Percentiles rank a stretch among this genome's conserved stretches.
Conservation (phyloP, 2,888 invertebrate species). For the Phania funesta region DNA sequence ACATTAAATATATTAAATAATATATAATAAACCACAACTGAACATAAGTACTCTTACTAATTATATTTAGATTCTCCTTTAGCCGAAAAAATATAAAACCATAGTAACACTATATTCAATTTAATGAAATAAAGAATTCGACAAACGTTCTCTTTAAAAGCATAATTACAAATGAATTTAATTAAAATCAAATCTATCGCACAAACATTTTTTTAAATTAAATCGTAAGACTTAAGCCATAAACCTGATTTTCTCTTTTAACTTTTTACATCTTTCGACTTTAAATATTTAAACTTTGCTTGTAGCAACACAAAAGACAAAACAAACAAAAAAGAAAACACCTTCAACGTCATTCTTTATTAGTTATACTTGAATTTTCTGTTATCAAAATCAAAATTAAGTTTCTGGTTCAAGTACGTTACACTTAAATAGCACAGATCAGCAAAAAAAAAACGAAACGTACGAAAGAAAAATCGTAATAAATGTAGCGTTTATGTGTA, state of each 20-base stretch:
- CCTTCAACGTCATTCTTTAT: conserved; percentile 77
- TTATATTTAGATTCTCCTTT: too few species aligned
- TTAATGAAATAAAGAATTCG: too few species aligned
- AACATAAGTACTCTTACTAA: too few species aligned
- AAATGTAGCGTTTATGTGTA: conserved; percentile 44
- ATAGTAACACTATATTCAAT: too few species aligned
- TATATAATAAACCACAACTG: too few species aligned
- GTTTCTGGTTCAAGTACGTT: conserved; percentile 78
- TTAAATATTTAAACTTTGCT: too few species aligned
- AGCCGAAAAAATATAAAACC: too few species aligned
- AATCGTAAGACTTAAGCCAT: conserved; percentile 33
- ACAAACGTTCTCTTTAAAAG: too few species aligned
- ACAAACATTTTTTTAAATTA: neutral
- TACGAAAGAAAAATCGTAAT: conserved; percentile 20
- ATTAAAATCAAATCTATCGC: conserved; percentile 22
- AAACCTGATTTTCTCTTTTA: conserved; percentile 14
- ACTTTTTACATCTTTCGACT: conserved; percentile 13
- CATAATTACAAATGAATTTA: too few species aligned
- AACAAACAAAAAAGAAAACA: conserved; percentile 64
- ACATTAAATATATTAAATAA: too few species aligned
- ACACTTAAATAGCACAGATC: conserved; percentile 50
- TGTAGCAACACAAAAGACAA: neutral
- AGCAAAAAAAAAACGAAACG: neutral
- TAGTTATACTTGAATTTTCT: conserved; percentile 75
- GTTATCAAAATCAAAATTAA: conserved; percentile 64